Evolutionary conservation across 2,888 invertebrate genomes (phyloP).

Genomic region (Trichopoda pennipes): DNA sequence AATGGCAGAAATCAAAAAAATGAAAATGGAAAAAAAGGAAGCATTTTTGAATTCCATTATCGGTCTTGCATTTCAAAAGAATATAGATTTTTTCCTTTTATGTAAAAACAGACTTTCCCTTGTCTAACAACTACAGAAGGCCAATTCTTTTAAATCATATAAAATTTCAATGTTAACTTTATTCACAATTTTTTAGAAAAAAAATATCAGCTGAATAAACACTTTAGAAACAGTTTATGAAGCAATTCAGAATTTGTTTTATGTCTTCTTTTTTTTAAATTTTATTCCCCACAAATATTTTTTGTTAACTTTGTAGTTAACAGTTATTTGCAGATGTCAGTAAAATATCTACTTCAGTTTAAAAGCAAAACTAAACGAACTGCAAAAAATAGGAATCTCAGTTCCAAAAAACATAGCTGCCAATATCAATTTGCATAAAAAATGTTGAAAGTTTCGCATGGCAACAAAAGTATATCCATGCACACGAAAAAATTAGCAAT

Average conservation of each 20-base stretch:
- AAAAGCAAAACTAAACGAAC: slow-evolving; percentile 24
- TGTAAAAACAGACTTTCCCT: no score
- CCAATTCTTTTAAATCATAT: no score
- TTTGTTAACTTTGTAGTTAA: slow-evolving; percentile 31
- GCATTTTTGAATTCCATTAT: no score
- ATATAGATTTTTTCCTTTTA: no score
- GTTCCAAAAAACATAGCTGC: slow-evolving; percentile 36
- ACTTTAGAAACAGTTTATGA: no score
- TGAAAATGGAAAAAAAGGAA: no score
- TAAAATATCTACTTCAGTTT: slow-evolving; percentile 43
- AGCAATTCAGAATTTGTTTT: not conserved
- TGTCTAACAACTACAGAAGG: no score
- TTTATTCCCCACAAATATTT: slow-evolving; percentile 9
- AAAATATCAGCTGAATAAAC: no score
- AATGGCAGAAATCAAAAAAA: no score
- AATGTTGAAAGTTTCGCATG: slow-evolving; percentile 28
- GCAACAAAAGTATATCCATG: slow-evolving; percentile 11
- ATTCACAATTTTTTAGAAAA: no score
- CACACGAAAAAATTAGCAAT: slow-evolving; percentile 15
- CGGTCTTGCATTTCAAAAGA: no score
- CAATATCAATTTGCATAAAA: slow-evolving; percentile 60
- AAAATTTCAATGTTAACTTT: no score
- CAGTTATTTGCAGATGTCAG: slow-evolving; percentile 59
- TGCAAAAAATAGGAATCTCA: slow-evolving; percentile 18
- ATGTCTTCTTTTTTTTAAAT: not conserved